Conservation (phyloP, 2,797 vertebrate species). For the Leptodactylus fallax region DNA sequence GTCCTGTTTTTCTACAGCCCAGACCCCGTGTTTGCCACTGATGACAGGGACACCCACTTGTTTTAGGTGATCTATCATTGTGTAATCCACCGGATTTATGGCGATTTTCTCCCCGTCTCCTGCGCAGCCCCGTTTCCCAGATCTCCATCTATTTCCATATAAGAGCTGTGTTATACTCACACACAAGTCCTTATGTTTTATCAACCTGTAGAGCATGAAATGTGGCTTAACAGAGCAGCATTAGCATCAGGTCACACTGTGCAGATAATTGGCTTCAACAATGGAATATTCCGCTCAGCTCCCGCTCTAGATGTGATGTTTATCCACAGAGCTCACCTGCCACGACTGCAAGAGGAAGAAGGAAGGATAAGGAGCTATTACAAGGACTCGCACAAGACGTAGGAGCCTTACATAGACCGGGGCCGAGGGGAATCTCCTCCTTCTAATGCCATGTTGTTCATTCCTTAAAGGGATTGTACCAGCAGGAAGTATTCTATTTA, state of each 20-base stretch:
- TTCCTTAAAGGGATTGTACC: background rate
- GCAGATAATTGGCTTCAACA: conserved; percentile 46
- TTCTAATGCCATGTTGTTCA: too few species aligned
- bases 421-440: too few species aligned
- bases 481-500: too few species aligned
- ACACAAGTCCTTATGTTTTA: conserved; percentile 52
- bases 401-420: background rate
- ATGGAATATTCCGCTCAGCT: background rate
- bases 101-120: background rate
- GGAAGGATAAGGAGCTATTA: background rate
- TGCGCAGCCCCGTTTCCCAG: too few species aligned
- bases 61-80: background rate
- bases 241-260: conserved; percentile 47
- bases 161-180: conserved; percentile 7
- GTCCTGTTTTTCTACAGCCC: background rate
- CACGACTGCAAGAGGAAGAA: background rate
- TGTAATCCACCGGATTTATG: background rate
- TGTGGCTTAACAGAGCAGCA: conserved; percentile 10
- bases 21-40: too few species aligned
- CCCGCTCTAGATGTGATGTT: background rate
- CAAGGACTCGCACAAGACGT: background rate
- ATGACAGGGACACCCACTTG: too few species aligned
- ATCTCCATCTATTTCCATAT: background rate
- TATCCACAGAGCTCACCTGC: conserved; percentile 3
- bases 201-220: conserved; percentile 36